A percentile compares a stretch with the other conserved stretches of the same genome.
phyloP scores from a whole-genome alignment of 2,113 vertebrate genomes.

The Vulpes vulpes region DNA sequence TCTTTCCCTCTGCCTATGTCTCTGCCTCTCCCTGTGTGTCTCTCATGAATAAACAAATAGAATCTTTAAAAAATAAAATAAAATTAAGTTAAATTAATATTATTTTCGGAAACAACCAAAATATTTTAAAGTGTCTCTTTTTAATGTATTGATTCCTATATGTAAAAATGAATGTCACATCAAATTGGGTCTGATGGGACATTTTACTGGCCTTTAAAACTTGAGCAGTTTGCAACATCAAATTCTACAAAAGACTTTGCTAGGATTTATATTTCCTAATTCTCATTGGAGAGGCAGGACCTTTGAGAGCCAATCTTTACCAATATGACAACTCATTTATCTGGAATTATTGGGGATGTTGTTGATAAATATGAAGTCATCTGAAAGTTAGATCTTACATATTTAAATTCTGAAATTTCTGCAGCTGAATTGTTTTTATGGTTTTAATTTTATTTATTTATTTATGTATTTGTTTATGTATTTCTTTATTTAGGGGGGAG shows the following conservation, averaged over 20 bases:
- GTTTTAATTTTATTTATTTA: neutral
- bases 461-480: neutral
- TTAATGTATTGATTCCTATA: neutral
- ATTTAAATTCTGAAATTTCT: neutral
- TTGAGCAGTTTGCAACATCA: neutral
- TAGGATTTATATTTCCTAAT: neutral
- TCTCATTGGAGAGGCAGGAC: neutral
- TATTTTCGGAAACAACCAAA: neutral
- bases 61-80: no score
- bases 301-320: neutral
- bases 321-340: neutral
- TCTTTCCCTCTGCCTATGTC: no score
- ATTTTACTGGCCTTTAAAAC: neutral
- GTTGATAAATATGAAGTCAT: neutral
- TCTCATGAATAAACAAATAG: no score
- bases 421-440: neutral
- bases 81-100: neutral
- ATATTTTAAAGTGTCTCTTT: neutral
- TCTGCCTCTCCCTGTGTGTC: no score
- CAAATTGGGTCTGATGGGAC: neutral
- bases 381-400: neutral
- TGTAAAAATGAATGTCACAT: neutral
- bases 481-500: neutral
- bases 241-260: neutral
- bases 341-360: neutral